These are phyloP conservation scores for Acyrthosiphon pisum DNA, from an alignment of 1,140 invertebrate genomes.

Conservation along the genomic window DNA sequence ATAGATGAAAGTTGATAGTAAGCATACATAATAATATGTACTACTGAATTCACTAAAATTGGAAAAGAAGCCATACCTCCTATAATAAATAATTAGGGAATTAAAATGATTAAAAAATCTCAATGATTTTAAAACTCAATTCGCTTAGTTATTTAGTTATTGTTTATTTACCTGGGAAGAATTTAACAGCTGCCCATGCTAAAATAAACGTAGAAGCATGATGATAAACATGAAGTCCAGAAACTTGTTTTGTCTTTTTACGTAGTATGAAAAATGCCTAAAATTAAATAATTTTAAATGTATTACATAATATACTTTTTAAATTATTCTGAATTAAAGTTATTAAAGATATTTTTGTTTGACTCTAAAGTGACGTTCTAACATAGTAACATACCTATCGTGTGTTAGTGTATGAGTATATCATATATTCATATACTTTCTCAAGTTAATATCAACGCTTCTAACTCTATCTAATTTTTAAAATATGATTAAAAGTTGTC, in stretches of 20 bases:
- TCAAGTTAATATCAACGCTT: no score
- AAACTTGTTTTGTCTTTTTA: conserved; percentile 75
- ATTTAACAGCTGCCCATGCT: conserved; percentile 76
- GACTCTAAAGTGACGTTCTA: neutral
- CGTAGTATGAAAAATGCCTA: conserved; percentile 73
- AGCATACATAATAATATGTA: conserved; percentile 80
- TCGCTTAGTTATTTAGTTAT: neutral
- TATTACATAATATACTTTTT: neutral
- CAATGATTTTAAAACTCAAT: neutral
- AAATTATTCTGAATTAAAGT: neutral
- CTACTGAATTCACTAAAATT: conserved; percentile 74
- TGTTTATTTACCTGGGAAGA: conserved; percentile 67
- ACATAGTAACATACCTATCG: no score
- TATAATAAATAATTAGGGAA: conserved; percentile 63
- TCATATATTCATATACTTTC: no score
- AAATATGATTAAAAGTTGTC: no score
- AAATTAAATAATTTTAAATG: conserved; percentile 23
- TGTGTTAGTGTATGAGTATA: no score
- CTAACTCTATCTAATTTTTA: no score
- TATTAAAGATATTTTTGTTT: neutral
- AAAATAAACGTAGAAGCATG: conserved; percentile 72
- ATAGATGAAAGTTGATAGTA: conserved; percentile 71
- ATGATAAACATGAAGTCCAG: conserved; percentile 74
- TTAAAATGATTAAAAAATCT: neutral
- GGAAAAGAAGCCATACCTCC: conserved; percentile 71